Percentiles rank a stretch among this genome's conserved stretches.
Conservation (phyloP, 1,140 invertebrate species). For the Drosophila quadrilineata region DNA sequence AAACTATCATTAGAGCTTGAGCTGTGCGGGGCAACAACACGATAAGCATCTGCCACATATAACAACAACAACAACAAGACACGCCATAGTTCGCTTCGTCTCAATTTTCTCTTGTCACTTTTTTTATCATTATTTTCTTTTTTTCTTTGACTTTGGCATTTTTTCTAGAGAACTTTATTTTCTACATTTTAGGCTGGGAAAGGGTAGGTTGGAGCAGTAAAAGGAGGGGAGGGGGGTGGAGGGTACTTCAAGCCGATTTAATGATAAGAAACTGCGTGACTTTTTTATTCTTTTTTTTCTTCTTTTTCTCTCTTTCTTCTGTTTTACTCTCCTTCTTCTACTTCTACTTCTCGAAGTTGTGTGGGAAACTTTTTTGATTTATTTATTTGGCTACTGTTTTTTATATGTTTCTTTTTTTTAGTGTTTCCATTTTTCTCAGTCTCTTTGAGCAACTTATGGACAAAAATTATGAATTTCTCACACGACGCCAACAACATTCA, state of each 20-base stretch:
- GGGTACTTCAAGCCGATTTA: slow-evolving; percentile 19
- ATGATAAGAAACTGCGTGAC: too few species aligned
- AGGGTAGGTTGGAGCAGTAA: too few species aligned
- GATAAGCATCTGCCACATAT: slow-evolving; percentile 34
- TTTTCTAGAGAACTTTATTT: slow-evolving; percentile 28
- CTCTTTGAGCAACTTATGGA: slow-evolving; percentile 24
- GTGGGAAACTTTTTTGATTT: slow-evolving; percentile 43
- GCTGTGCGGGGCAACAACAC: neutral
- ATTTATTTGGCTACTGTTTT: slow-evolving; percentile 24
- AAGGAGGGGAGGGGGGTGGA: too few species aligned
- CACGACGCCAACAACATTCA: slow-evolving; percentile 65
- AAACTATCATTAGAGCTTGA: slow-evolving; percentile 33
- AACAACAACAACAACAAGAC: slow-evolving; percentile 11
- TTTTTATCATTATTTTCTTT: too few species aligned
- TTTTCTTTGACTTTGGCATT: slow-evolving; percentile 3
- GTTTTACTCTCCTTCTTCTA: too few species aligned
- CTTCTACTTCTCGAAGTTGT: neutral
- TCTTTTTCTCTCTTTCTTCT: neutral
- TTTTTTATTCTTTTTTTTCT: too few species aligned
- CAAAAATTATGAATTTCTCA: slow-evolving; percentile 64
- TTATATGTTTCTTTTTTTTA: neutral
- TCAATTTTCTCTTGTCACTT: slow-evolving; percentile 40
- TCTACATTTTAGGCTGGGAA: neutral
- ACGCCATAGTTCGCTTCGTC: slow-evolving; percentile 38
- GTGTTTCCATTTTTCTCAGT: neutral